Base-by-base conservation (phyloP, 1,140 invertebrate genomes). In the Cryptotermes secundus region DNA sequence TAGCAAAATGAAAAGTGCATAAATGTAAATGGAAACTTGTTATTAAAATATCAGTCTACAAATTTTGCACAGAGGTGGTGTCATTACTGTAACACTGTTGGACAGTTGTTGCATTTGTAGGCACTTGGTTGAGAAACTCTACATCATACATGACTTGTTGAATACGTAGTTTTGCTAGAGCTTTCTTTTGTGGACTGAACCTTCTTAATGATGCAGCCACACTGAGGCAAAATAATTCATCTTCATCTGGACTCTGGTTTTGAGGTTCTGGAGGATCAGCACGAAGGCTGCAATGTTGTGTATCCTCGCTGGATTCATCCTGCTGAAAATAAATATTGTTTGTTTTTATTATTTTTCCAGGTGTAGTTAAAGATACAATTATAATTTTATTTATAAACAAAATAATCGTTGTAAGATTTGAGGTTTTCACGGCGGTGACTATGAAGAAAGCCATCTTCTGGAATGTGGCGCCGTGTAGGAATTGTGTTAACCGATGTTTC, bases 161-260 rank as follows among this genome's bases (percentile, higher is more conserved):
- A 38, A 83, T 49, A n/a, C 34, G 24, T 34, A 45, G 34, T 49
- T 83, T 83, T 83, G 82, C 82, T 2, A 53, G 22, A 26, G 82
- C 82, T 34, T 59, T 83, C 49, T 31, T 83, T 49, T 83, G 38
- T n/a, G 82, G 42, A 10, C 19, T 49, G 49, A 83, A 83, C n/a
- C 82, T 45, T 59, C 42, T 16, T 10, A 83, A 34, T 16, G 38
- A 49, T 9, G 82, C 82, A 10, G 82, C 82, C 42, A 83, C 49
- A 65, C 82, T 83, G 24, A 83, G 34, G 82, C 82, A 83, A 26
- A 83, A 83, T 24, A 83, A 65, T 34, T 83, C 82, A 35, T 83
- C 82, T 34, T 83, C 82, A 34, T 83, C 82, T 53, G 24, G 16
- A 31, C 7, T 72, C 26, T 0, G n/a, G n/a, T 31, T 72, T 7